phyloP scores from a whole-genome alignment of 1,140 invertebrate genomes.

The Lethrus apterus region DNA sequence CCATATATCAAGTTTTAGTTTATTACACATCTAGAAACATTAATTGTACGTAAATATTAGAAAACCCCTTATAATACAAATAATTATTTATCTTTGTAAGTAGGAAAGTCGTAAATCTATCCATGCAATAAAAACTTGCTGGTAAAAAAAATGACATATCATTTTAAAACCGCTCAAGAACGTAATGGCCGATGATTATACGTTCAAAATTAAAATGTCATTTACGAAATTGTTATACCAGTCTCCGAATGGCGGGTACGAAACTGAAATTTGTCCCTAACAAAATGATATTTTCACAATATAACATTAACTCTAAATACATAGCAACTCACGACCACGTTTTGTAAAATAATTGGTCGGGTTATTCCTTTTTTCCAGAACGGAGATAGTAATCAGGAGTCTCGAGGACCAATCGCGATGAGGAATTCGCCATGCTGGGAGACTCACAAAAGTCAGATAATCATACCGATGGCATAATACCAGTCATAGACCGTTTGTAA shows the following conservation, averaged over 20 bases:
- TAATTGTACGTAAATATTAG: too few species aligned
- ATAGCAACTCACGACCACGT: conserved; percentile 22
- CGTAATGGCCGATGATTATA: conserved; percentile 21
- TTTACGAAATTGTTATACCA: conserved; percentile 24
- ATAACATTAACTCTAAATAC: conserved; percentile 22
- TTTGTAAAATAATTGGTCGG: conserved; percentile 24
- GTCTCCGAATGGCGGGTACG: conserved; percentile 16
- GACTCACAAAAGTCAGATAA: conserved; percentile 13
- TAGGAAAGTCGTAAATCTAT: too few species aligned
- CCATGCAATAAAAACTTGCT: too few species aligned
- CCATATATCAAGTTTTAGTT: too few species aligned
- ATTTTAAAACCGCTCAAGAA: conserved; percentile 3
- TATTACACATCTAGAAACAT: too few species aligned
- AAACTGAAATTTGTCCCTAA: conserved; percentile 15
- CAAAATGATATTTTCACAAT: conserved; percentile 28
- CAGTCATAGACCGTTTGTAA: conserved; percentile 36
- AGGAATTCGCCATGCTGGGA: neutral
- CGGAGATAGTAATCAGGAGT: conserved; percentile 15
- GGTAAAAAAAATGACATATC: too few species aligned
- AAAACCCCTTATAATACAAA: too few species aligned
- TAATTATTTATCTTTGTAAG: too few species aligned
- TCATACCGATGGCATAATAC: conserved; percentile 31
- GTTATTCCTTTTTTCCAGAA: conserved; percentile 13
- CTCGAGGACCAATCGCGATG: conserved; percentile 16
- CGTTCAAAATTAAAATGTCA: conserved; percentile 28